Percentiles rank a stretch among this genome's conserved stretches.
phyloP scores from a whole-genome alignment of 2,797 vertebrate genomes.

The Anomalospiza imberbis region DNA sequence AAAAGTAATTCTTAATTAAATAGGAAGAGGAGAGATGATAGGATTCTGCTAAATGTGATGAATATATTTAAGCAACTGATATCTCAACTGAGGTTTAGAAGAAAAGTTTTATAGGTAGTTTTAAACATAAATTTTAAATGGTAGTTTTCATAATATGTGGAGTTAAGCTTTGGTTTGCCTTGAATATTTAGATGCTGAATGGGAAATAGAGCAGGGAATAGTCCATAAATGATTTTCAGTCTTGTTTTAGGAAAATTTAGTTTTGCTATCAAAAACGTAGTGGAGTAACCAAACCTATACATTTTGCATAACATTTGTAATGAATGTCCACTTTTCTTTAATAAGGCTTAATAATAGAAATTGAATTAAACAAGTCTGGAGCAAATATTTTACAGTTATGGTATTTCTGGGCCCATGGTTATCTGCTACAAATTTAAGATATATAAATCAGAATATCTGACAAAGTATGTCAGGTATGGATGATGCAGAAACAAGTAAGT shows the following conservation, averaged over 20 bases:
- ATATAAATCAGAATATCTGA: background rate
- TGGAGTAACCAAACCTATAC: background rate
- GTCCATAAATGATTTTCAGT: constrained; percentile 8
- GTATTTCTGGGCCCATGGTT: background rate
- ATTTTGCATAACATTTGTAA: background rate
- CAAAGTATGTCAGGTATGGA: background rate
- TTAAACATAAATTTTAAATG: constrained; percentile 67
- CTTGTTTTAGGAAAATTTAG: constrained; percentile 12
- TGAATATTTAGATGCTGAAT: constrained; percentile 56
- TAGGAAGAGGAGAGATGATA: constrained; percentile 61
- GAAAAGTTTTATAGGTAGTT: constrained; percentile 36
- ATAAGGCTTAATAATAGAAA: background rate
- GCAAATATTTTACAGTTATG: background rate
- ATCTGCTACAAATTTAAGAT: background rate
- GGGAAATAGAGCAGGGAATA: constrained; percentile 31
- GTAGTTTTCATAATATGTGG: constrained; percentile 60
- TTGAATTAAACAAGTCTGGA: background rate
- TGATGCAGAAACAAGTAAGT: background rate
- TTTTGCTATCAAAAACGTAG: background rate
- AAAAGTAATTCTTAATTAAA: constrained; percentile 71
- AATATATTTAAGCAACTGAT: constrained; percentile 70
- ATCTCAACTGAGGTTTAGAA: constrained; percentile 51
- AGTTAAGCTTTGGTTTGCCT: constrained; percentile 62
- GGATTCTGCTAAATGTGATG: constrained; percentile 65
- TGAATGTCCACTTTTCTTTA: background rate